Base-by-base conservation (phyloP, 64 coral and sea anemone species). In the Acropora yongei region DNA sequence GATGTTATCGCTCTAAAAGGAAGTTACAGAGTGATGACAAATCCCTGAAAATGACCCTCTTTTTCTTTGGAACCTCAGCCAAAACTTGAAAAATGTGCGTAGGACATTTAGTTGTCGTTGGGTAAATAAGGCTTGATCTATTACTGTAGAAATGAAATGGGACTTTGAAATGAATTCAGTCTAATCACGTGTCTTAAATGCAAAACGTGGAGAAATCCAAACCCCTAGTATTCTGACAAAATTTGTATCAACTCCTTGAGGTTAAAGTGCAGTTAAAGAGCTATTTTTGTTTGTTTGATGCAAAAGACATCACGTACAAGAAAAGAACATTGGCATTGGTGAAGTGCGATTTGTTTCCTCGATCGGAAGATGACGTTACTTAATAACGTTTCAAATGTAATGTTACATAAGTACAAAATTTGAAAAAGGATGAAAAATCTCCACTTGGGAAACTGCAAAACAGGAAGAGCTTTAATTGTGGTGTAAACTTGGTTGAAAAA, bases 191-290 rank as follows among this genome's bases (percentile, higher is more conserved):
- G 17, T 20, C 5, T 3, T 71, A 4, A 20, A 20, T 14, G 3
- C 5, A 4, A 17, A 78, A 78, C 75, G 75, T 78, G 45, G 44
- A 78, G 44, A 78, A 18, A 78, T 78, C 45, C 75, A 78, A 16
- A 78, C 75, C 75, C 75, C 75, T 78, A 17, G 2, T 48, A 48
- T 8, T 78, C 69, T 3, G 17, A 71, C 68, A 30, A 71, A 71
- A 39, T 19, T 19, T 20, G 39, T 71, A 19, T 39, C 20, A 71
- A 39, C 68, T 71, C 39, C 68, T 19, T 71, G 19, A 20, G 68
- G 68, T 71, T 71, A 71, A 71, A 71, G 13, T 78, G 44, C 14
- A 48, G 44, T 47, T 48, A 48, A 78, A 48, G 43, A 18, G 4
- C 44, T 47, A 48, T 47, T 78, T 48, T 18, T 9, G 45, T 78